Conservation (phyloP, 2,113 vertebrate species). For the Mus spicilegus region DNA sequence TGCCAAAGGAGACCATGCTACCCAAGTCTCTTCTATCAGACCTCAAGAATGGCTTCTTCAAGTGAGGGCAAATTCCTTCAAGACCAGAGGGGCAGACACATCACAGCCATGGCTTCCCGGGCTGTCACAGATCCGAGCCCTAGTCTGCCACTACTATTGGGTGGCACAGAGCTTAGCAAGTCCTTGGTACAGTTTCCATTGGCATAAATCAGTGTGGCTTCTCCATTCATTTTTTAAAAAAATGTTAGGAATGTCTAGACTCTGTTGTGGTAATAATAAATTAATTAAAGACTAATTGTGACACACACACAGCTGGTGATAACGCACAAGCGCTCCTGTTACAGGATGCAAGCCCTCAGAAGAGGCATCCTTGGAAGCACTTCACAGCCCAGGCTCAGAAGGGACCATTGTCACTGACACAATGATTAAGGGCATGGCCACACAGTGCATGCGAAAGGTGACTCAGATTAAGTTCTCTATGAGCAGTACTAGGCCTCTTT, state of each 20-base stretch:
- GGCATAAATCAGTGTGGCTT: neutral
- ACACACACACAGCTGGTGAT: neutral
- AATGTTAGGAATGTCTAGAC: neutral
- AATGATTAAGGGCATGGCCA: neutral
- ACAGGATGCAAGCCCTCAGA: neutral
- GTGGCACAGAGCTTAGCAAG: neutral
- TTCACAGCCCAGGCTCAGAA: neutral
- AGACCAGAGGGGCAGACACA: neutral
- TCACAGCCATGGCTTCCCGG: neutral
- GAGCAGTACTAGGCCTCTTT: neutral
- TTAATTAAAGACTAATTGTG: neutral
- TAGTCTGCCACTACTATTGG: neutral
- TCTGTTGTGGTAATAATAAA: neutral
- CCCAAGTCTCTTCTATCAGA: neutral
- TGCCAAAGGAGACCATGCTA: neutral
- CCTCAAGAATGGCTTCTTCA: conserved; percentile 7
- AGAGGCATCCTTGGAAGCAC: neutral
- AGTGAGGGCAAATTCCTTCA: neutral
- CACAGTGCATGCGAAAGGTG: neutral
- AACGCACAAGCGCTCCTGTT: neutral
- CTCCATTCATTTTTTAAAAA: neutral
- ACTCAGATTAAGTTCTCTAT: neutral
- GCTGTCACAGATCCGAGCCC: neutral
- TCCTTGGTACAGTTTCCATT: neutral
- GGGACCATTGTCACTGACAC: neutral